A percentile compares a stretch with the other conserved stretches of the same genome.
phyloP scores from a whole-genome alignment of 2,113 vertebrate genomes.

The Periophthalmodon schlosseri region DNA sequence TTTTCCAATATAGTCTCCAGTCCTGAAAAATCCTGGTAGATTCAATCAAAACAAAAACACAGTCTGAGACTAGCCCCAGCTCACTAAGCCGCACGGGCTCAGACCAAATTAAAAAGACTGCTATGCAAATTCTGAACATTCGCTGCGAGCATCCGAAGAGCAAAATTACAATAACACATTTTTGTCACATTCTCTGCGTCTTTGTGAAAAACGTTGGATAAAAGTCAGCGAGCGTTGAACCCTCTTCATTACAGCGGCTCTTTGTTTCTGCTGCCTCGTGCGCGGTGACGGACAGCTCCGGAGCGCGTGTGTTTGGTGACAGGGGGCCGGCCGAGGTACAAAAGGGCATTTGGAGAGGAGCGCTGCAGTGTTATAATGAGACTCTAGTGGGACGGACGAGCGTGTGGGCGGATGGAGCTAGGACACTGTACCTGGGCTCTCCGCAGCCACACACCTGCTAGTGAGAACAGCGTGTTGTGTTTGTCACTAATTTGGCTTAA shows the following conservation, averaged over 20 bases:
- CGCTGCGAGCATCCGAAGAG: constrained; percentile 29
- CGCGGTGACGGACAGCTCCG: constrained; percentile 40
- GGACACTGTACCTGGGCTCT: constrained; percentile 59
- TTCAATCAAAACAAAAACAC: neutral
- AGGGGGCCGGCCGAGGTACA: constrained; percentile 30
- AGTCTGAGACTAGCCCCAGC: neutral
- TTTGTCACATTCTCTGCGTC: neutral
- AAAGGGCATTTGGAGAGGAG: constrained; percentile 49
- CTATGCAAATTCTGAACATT: constrained; percentile 4
- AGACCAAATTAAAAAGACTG: neutral
- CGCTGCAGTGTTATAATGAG: constrained; percentile 58
- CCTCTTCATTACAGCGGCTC: constrained; percentile 23
- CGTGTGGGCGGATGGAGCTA: constrained; percentile 56
- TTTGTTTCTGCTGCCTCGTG: constrained; percentile 15
- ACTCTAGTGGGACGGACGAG: constrained; percentile 48
- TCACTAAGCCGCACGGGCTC: neutral
- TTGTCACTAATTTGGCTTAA: constrained; percentile 4
- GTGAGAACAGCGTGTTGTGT: constrained; percentile 16
- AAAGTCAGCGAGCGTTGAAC: constrained; percentile 23
- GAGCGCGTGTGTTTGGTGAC: constrained; percentile 45
- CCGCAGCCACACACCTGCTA: constrained; percentile 34
- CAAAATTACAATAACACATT: constrained; percentile 25
- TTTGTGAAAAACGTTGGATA: constrained; percentile 35
- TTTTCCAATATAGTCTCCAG: neutral
- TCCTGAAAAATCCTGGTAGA: neutral